Evolutionary conservation across 1,140 invertebrate species (phyloP).

Genomic region (Neotoxoptera formosana): DNA sequence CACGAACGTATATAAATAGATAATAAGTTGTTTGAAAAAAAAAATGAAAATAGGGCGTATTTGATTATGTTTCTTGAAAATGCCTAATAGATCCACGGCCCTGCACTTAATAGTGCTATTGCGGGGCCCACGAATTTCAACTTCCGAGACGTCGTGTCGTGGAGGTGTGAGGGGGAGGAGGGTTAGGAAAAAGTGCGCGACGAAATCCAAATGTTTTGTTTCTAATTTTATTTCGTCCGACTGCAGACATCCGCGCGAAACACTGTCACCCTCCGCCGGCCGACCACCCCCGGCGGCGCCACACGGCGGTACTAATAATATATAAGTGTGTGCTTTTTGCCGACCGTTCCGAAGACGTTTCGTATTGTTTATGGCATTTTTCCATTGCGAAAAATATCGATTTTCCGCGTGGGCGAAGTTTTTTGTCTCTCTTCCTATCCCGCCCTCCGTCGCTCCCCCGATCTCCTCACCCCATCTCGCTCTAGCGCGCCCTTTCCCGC

Average conservation of each 20-base stretch:
- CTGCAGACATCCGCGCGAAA: not conserved
- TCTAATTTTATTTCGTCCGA: not conserved
- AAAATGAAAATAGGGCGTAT: too few species aligned
- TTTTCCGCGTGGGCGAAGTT: not conserved
- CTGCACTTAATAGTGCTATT: too few species aligned
- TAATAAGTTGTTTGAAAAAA: too few species aligned
- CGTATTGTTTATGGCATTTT: slow-evolving; percentile 11
- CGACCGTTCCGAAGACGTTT: not conserved
- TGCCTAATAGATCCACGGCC: too few species aligned
- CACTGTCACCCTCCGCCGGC: not conserved
- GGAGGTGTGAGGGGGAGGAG: too few species aligned
- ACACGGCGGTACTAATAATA: not conserved
- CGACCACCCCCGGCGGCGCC: too few species aligned
- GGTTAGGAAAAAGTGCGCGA: not conserved
- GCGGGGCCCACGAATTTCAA: too few species aligned
- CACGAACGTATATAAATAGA: too few species aligned
- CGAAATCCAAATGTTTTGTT: not conserved
- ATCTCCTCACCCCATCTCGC: not conserved
- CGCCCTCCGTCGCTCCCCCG: not conserved
- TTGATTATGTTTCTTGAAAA: too few species aligned
- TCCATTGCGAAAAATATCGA: not conserved
- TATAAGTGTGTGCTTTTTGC: not conserved
- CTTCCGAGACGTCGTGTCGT: not conserved
- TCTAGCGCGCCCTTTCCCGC: too few species aligned
- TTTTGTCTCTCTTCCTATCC: not conserved